phyloP scores from a whole-genome alignment of 1,140 invertebrate genomes.

The Bombus picipes region DNA sequence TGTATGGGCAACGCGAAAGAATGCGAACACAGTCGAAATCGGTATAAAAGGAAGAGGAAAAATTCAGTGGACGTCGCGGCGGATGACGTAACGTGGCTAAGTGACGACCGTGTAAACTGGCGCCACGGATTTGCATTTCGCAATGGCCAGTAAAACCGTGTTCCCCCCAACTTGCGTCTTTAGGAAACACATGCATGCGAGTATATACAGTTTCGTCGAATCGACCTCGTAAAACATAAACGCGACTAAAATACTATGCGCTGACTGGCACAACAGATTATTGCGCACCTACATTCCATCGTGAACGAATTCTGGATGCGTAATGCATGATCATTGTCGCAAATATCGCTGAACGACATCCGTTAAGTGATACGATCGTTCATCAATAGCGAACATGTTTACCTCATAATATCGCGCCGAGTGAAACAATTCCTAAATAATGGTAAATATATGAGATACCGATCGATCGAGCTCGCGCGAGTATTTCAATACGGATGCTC shows the following conservation, averaged over 20 bases:
- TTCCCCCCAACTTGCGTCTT: background rate
- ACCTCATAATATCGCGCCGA: background rate
- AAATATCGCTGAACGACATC: background rate
- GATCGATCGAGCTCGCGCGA: too few species aligned
- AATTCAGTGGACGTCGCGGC: background rate
- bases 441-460: background rate
- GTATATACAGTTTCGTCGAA: background rate
- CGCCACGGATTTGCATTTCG: constrained; percentile 50
- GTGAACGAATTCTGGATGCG: background rate
- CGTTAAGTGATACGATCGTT: background rate
- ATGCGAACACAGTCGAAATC: background rate
- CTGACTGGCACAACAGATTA: background rate
- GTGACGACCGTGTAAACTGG: constrained; percentile 6
- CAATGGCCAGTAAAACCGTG: constrained; percentile 44
- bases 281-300: background rate
- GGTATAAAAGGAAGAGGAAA: background rate
- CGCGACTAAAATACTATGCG: constrained; percentile 21
- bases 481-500: background rate
- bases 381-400: background rate
- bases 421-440: background rate
- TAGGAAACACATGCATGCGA: background rate
- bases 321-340: background rate
- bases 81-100: constrained; percentile 32
- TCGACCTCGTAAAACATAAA: constrained; percentile 5
- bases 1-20: background rate